Evolutionary conservation across 2,797 vertebrate species (phyloP).

Genomic region (Ambastaia sidthimunki): DNA sequence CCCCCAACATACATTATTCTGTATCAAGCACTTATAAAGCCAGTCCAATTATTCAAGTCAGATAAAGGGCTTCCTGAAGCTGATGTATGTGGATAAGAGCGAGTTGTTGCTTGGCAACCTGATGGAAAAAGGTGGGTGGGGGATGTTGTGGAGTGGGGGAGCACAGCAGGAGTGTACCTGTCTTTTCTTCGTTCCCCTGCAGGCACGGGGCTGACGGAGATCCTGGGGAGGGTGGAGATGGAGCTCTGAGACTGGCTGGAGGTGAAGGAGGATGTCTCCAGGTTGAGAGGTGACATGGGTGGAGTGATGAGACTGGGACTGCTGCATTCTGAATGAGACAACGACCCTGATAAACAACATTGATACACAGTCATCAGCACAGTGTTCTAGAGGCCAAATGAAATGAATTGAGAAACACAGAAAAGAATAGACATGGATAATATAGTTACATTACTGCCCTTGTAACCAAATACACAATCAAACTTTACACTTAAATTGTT

Average conservation of each 20-base stretch:
- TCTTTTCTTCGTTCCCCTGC: conserved; percentile 91
- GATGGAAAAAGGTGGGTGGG: conserved; percentile 44
- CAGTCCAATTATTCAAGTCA: conserved; percentile 26
- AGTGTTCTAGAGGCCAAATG: neutral
- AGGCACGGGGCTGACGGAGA: conserved; percentile 89
- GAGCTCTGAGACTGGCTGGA: conserved; percentile 94
- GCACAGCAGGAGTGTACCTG: conserved; percentile 77
- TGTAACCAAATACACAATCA: too few species aligned
- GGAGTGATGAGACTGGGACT: conserved; percentile 92
- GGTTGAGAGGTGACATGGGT: conserved; percentile 90
- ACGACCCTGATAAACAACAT: conserved; percentile 78
- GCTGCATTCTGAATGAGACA: conserved; percentile 94
- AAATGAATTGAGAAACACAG: neutral
- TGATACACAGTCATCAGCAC: neutral
- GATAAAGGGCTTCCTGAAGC: conserved; percentile 31
- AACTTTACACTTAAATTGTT: too few species aligned
- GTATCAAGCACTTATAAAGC: neutral
- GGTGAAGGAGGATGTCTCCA: conserved; percentile 89
- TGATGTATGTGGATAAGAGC: conserved; percentile 49
- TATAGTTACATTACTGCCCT: neutral
- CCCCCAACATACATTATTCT: conserved; percentile 20
- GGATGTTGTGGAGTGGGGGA: conserved; percentile 39
- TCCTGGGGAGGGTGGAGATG: conserved; percentile 88
- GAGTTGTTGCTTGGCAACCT: conserved; percentile 73
- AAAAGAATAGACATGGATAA: neutral